A percentile compares a stretch with the other conserved stretches of the same genome.
These are phyloP conservation scores for Caenorhabditis angaria DNA, from an alignment of 2,888 invertebrate species.

Conservation along the genomic window DNA sequence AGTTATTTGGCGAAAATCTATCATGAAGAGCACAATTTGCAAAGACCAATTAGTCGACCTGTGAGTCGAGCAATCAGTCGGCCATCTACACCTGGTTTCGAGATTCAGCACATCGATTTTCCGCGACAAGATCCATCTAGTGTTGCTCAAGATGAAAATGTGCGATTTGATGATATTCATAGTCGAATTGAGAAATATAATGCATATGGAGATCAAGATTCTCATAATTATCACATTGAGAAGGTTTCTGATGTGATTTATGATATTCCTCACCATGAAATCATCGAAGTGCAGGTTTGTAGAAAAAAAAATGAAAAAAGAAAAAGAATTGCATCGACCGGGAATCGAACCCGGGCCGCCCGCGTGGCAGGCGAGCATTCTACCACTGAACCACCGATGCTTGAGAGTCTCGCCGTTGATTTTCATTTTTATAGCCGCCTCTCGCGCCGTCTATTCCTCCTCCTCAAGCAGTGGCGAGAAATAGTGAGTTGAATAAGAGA, in stretches of 20 bases:
- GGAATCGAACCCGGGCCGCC: constrained; percentile 66
- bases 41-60: constrained; percentile 26
- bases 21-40: constrained; percentile 20
- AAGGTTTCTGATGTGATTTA: constrained; percentile 16
- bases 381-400: constrained; percentile 66
- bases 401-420: neutral
- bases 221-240: neutral
- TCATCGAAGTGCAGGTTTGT: too few species aligned
- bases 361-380: constrained; percentile 67
- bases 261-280: constrained; percentile 22
- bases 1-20: constrained; percentile 25
- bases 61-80: constrained; percentile 31
- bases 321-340: constrained; percentile 56
- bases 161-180: constrained; percentile 25
- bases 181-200: constrained; percentile 32
- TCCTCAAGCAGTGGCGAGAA: neutral
- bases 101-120: constrained; percentile 25
- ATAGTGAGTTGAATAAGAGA: neutral
- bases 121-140: constrained; percentile 24
- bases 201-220: constrained; percentile 25
- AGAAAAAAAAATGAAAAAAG: neutral
- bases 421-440: neutral
- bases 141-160: neutral
- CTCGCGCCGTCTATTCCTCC: neutral
- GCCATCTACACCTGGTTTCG: constrained; percentile 28